Evolutionary conservation across 2,888 invertebrate species (phyloP).

Genomic region (Eudasyphora cyanicolor): DNA sequence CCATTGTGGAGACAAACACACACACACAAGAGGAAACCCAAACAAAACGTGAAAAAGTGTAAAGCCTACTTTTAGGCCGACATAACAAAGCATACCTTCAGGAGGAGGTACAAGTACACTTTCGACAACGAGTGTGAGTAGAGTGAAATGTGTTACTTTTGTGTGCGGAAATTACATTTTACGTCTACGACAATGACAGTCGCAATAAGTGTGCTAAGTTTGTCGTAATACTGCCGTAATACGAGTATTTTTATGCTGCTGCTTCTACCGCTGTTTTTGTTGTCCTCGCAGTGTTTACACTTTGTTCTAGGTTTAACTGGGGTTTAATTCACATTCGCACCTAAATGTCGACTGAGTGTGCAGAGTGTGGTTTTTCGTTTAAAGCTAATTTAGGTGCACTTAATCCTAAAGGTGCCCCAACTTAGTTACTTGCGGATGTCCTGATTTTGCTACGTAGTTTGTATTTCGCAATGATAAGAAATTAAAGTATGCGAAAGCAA

Average conservation of each 20-base stretch:
- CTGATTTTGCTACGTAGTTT: too few relatives aligned
- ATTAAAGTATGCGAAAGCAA: too few relatives aligned
- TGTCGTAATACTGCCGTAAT: constrained; percentile 11
- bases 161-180: constrained; percentile 11
- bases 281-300: constrained; percentile 23
- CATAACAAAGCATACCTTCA: not conserved
- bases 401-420: too few relatives aligned
- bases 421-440: too few relatives aligned
- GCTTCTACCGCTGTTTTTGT: not conserved
- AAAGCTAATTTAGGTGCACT: too few relatives aligned
- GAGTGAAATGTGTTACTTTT: not conserved
- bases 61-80: constrained; percentile 4
- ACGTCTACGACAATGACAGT: constrained; percentile 22
- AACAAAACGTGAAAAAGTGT: not conserved
- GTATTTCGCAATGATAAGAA: too few relatives aligned
- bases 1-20: not conserved
- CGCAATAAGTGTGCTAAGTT: constrained; percentile 45
- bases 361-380: not conserved
- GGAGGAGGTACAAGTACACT: not conserved
- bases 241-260: too few relatives aligned
- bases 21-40: not conserved
- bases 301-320: constrained; percentile 13
- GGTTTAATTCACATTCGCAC: not conserved
- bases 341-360: not conserved
- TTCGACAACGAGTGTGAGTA: not conserved